phyloP scores from a whole-genome alignment of 2,888 invertebrate species.

The Drosophila mercatorum region DNA sequence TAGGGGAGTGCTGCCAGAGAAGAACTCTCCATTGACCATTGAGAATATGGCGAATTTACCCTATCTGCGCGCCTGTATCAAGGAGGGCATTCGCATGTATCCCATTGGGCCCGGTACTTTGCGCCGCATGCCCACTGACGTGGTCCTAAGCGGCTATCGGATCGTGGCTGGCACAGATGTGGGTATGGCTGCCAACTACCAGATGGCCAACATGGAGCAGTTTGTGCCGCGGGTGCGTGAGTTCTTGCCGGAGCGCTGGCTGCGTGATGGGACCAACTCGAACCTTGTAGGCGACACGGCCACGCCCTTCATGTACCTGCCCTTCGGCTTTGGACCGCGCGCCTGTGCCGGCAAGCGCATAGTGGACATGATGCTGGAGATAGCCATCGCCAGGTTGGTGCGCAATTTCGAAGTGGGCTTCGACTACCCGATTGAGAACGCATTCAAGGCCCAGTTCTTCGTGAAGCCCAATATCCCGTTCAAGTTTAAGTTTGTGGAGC shows the following conservation, averaged over 20 bases:
- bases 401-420: conserved; percentile 84
- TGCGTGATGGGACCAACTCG: conserved; percentile 74
- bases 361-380: conserved; percentile 89
- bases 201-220: conserved; percentile 87
- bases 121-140: conserved; percentile 86
- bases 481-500: conserved; percentile 82
- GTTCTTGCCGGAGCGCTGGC: conserved; percentile 92
- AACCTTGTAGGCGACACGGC: conserved; percentile 55
- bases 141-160: conserved; percentile 87
- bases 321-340: conserved; percentile 84
- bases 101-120: conserved; percentile 87
- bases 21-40: conserved; percentile 83
- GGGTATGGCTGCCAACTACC: conserved; percentile 88
- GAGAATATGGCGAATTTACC: conserved; percentile 85
- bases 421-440: conserved; percentile 82
- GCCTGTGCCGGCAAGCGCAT: conserved; percentile 90
- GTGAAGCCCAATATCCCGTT: conserved; percentile 83
- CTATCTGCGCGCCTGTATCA: conserved; percentile 90
- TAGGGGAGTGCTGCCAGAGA: conserved; percentile 83
- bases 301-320: conserved; percentile 80
- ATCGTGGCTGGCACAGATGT: conserved; percentile 89
- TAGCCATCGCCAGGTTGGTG: conserved; percentile 85
- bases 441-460: conserved; percentile 76
- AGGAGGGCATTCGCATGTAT: conserved; percentile 88
- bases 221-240: conserved; percentile 87